phyloP scores from a whole-genome alignment of 2,888 invertebrate genomes.

The Eueremaeus valkanovi region DNA sequence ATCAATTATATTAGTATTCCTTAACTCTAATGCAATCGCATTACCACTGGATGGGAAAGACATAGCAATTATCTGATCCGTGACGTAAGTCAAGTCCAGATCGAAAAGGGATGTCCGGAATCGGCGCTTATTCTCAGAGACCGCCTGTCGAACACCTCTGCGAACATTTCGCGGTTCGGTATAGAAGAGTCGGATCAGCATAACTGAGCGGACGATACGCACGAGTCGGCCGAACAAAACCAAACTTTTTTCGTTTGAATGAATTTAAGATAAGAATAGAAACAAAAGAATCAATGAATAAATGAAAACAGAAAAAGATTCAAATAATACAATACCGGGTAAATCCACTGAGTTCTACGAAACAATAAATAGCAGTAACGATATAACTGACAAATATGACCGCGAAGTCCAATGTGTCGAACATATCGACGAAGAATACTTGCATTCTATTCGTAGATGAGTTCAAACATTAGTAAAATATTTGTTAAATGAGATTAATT shows the following conservation, averaged over 20 bases:
- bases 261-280: no score
- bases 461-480: no score
- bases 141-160: slow-evolving; percentile 53
- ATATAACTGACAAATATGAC: slow-evolving; percentile 55
- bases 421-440: slow-evolving; percentile 52
- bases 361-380: slow-evolving; percentile 52
- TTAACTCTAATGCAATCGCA: background rate
- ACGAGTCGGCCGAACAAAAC: slow-evolving; percentile 52
- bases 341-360: slow-evolving; percentile 50
- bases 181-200: slow-evolving; percentile 51
- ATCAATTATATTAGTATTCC: background rate
- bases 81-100: slow-evolving; percentile 57
- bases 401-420: slow-evolving; percentile 54
- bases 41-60: slow-evolving; percentile 56
- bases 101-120: slow-evolving; percentile 57
- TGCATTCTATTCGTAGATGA: slow-evolving; percentile 49
- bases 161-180: slow-evolving; percentile 54
- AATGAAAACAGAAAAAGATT: background rate
- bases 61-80: slow-evolving; percentile 57
- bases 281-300: slow-evolving; percentile 31
- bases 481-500: background rate
- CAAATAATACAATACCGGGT: slow-evolving; percentile 49
- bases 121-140: slow-evolving; percentile 57
- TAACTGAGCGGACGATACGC: slow-evolving; percentile 52
- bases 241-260: no score